Base-by-base conservation (phyloP, 2,113 vertebrate genomes). In the Nannospalax galili region DNA sequence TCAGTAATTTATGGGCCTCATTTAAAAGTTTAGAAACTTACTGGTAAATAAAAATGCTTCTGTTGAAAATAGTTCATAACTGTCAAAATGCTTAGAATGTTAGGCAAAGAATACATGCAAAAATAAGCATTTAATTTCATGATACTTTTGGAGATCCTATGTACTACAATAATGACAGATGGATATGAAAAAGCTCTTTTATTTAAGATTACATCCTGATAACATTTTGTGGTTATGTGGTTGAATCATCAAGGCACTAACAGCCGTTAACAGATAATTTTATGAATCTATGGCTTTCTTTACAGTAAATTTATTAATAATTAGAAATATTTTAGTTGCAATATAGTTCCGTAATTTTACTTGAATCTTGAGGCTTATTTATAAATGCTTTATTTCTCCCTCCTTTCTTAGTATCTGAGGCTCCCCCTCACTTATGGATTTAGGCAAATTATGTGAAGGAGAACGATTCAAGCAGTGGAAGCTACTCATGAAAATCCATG, bases 401-500 rank as follows among this genome's bases (percentile, higher is more conserved):
- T 78, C 87, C 2, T 74, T 81, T 8, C 77, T 24, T 52, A 52
- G 3, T 17, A 9, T 72, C 8, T 72, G 5, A 40, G 30, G 0
- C 1, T 22, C 30, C 32, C 7, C 5, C 15, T 82, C 20, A 67
- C 5, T 1, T 30, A 28, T 77, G 10, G 5, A 22, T 45, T 22
- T 84, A n/a, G 40, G 42, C 20, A 85, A 24, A 85, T 69, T 85
- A 69, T 11, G 2, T n/a, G 6, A 5, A 52, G 32, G 42, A 52
- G 48, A 48, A 14, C 1, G 0, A 7, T 70, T 3, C 45, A 58
- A 56, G 32, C 32, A 84, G 30, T 52, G 15, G 14, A 3, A 6
- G n/a, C 5, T 20, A 85, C 22, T 28, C 67, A 72, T 37, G 14
- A 52, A 72, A 67, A 35, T 99, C 94, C 99, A 99, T 96, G 99